Evolutionary conservation across 1,140 invertebrate species (phyloP), one percentile per base, ranked within the genome.

Genomic region (Cydia fagiglandana): DNA sequence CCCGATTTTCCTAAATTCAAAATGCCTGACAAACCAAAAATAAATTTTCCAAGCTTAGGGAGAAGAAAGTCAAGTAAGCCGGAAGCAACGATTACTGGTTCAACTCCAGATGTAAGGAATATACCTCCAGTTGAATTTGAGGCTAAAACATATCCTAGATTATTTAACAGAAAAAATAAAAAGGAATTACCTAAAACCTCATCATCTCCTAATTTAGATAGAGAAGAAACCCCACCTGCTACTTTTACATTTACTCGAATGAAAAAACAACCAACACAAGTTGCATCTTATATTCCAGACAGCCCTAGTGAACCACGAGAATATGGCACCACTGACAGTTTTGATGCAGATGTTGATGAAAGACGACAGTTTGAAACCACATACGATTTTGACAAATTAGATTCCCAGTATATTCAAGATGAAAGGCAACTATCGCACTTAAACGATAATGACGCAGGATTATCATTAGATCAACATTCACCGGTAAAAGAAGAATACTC

Each of bases 101-200:
- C 91, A 10, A 84, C 84, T 47, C 85, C 74, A 78, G 94, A 91
- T 85, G 93, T 93, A 90, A 94, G 89, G 80, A 84, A 88, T 80
- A 80, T 86, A 12, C 88, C 86, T 6, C 85, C 86, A 85, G 96
- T 94, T 61, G 94, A 95, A 34, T 96, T 96, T 87, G 95, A 96
- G 84, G 96, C 96, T 76, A 94, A 94, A 79, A 97, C 96, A 0
- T 96, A 96, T 87, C 96, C 96, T 0, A 94, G 96, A 74, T 93
- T 97, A 45, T 96, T 97, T 81, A 94, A 94, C 56, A 95, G 93
- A 78, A 96, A 95, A 79, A 95, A 90, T 45, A 93, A 91, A 41
- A 81, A 79, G n/a, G 81, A 91, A 77, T 74, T 88, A 61, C 75
- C 83, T 61, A 88, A 89, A 88, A 91, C 93, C 10, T 90, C 90